Evolutionary conservation across 2,888 invertebrate genomes (phyloP).

Genomic region (Apotomis turbidana): DNA sequence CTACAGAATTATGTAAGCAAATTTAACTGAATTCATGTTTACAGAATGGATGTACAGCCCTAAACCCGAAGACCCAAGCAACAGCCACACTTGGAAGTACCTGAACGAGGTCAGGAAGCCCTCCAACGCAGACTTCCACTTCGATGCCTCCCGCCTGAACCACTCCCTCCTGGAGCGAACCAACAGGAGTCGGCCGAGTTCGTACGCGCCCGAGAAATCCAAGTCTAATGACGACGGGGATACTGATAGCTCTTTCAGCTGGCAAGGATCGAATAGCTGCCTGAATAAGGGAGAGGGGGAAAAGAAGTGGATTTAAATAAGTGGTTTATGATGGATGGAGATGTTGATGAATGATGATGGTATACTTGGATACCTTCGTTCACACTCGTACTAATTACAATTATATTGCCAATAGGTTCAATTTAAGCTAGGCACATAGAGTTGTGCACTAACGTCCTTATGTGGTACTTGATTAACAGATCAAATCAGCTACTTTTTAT

Average conservation of each 20-base stretch:
- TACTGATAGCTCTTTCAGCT: conserved; percentile 77
- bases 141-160: conserved; percentile 65
- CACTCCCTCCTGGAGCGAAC: conserved; percentile 29
- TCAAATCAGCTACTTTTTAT: too few relatives aligned
- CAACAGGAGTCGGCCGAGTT: conserved; percentile 54
- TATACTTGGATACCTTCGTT: too few relatives aligned
- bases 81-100: conserved; percentile 80
- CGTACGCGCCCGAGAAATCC: conserved; percentile 52
- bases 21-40: conserved; percentile 33
- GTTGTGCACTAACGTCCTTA: too few relatives aligned
- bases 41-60: conserved; percentile 80
- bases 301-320: conserved; percentile 48
- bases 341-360: neutral
- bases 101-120: conserved; percentile 74
- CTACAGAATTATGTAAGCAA: neutral
- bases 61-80: conserved; percentile 55
- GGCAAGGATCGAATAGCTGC: conserved; percentile 68
- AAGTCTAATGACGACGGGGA: conserved; percentile 66
- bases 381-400: too few relatives aligned
- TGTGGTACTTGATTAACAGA: too few relatives aligned
- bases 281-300: conserved; percentile 51
- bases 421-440: too few relatives aligned
- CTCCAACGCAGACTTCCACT: conserved; percentile 74
- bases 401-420: too few relatives aligned
- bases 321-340: too few relatives aligned